phyloP scores from a whole-genome alignment of 2,797 vertebrate species.

The Sebastes flavidus region DNA sequence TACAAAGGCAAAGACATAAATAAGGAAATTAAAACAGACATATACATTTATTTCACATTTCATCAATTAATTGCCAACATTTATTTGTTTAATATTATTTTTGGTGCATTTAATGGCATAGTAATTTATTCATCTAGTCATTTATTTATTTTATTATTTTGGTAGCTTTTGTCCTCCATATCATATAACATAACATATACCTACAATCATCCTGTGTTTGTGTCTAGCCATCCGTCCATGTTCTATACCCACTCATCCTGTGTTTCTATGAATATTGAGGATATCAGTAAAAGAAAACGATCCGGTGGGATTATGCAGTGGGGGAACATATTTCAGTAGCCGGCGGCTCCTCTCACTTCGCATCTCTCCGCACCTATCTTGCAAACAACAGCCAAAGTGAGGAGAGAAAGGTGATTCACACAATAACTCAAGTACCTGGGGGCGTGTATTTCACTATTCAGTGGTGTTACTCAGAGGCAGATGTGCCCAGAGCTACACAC shows the following conservation, averaged over 20 bases:
- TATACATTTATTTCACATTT: no score
- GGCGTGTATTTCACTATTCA: background rate
- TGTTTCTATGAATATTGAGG: background rate
- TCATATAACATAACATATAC: no score
- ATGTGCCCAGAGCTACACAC: background rate
- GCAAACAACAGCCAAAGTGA: slow-evolving; percentile 14
- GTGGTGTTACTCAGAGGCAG: slow-evolving; percentile 7
- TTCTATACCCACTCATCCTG: background rate
- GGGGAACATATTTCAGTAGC: slow-evolving; percentile 1
- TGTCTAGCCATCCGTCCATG: background rate
- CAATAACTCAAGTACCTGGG: background rate
- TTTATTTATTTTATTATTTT: no score
- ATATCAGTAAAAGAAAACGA: background rate
- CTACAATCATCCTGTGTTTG: background rate
- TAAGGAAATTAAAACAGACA: no score
- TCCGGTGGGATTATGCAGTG: background rate
- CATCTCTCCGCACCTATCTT: background rate
- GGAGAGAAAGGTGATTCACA: slow-evolving; percentile 34
- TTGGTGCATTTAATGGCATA: no score
- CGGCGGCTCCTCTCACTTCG: slow-evolving; percentile 7
- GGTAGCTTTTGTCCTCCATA: fast-evolving
- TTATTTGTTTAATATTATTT: no score
- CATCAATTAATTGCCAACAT: no score
- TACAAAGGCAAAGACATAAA: no score
- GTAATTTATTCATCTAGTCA: no score